Conservation (phyloP, 2,797 vertebrate genomes). For the Acanthis flammea region DNA sequence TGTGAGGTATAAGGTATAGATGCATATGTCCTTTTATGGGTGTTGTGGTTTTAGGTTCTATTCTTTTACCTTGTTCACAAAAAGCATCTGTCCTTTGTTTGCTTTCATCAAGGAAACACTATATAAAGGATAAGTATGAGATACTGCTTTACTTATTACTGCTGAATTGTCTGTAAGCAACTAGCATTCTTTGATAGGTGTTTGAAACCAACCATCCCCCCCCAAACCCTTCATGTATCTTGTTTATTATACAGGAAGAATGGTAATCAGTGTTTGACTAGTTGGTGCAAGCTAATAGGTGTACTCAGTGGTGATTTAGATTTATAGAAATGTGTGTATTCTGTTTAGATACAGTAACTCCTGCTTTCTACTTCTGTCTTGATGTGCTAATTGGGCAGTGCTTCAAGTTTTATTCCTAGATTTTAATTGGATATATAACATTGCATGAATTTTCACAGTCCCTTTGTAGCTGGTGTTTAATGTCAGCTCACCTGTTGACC, state of each 20-base stretch:
- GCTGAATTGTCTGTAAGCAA: background rate
- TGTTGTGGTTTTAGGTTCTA: background rate
- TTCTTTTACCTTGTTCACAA: background rate
- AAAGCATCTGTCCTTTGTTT: background rate
- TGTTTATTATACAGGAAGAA: background rate
- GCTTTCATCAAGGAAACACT: background rate
- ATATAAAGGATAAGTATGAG: background rate
- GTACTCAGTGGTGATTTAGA: background rate
- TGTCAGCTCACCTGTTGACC: background rate
- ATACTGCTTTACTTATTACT: background rate
- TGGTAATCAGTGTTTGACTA: background rate
- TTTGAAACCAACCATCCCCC: background rate
- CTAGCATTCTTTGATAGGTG: background rate
- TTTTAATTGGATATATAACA: background rate
- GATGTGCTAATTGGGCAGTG: background rate
- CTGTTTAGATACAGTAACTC: background rate
- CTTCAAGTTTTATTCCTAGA: background rate
- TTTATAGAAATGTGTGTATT: background rate
- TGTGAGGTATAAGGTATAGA: background rate
- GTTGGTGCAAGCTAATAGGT: background rate
- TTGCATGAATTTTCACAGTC: background rate
- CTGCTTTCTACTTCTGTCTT: background rate
- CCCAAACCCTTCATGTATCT: background rate
- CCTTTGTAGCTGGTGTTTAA: background rate
- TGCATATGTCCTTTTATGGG: background rate